Evolutionary conservation across 2,888 invertebrate species (phyloP).

Genomic region (Mesorhabditis belari): DNA sequence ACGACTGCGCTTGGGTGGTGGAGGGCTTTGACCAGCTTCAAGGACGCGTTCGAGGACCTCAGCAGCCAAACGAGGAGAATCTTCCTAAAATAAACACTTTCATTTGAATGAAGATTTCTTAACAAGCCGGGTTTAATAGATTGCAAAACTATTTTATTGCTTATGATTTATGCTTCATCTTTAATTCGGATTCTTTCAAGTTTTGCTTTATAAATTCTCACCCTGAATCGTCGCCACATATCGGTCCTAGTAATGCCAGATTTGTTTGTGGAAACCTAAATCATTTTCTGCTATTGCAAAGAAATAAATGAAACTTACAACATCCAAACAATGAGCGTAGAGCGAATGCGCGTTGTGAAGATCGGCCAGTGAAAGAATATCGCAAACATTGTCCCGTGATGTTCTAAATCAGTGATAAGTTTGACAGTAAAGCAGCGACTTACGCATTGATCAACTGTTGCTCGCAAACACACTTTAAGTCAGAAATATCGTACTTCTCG

Average conservation of each 20-base stretch:
- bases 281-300: neutral
- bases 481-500: constrained; percentile 50
- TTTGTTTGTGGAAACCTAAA: constrained; percentile 4
- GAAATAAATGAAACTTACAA: constrained; percentile 10
- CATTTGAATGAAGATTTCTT: too few relatives aligned
- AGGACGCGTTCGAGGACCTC: constrained; percentile 44
- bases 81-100: constrained; percentile 75
- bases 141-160: too few relatives aligned
- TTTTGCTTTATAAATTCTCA: too few relatives aligned
- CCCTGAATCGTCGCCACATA: neutral
- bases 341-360: constrained; percentile 37
- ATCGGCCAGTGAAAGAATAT: constrained; percentile 44
- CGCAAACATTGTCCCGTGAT: constrained; percentile 34
- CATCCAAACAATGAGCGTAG: constrained; percentile 40
- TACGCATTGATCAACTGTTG: constrained; percentile 30
- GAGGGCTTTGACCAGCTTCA: constrained; percentile 19
- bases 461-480: constrained; percentile 46
- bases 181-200: too few relatives aligned
- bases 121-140: too few relatives aligned
- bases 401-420: constrained; percentile 18
- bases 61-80: constrained; percentile 59
- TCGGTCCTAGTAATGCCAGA: neutral
- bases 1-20: constrained; percentile 22
- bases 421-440: neutral
- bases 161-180: too few relatives aligned